Evolutionary conservation across 1,140 invertebrate genomes (phyloP).

Genomic region (Brachionus plicatilis): DNA sequence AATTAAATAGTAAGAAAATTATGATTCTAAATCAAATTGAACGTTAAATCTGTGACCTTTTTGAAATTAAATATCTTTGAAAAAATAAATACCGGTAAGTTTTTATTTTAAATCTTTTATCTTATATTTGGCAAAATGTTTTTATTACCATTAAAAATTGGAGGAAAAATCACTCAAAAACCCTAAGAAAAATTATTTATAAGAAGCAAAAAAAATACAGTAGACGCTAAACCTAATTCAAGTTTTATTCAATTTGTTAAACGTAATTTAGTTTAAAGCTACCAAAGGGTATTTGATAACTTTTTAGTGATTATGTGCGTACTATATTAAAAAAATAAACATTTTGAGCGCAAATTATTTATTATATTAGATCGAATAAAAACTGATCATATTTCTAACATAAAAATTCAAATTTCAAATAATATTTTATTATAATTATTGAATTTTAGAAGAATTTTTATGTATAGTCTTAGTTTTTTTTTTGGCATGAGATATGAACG

Average conservation of each 20-base stretch:
- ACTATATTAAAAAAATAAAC: not conserved
- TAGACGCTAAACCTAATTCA: not conserved
- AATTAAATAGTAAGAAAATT: not conserved
- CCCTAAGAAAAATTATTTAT: not conserved
- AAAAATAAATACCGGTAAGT: not conserved
- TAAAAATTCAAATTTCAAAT: slow-evolving; percentile 14
- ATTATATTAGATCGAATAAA: not conserved
- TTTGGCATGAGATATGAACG: not conserved
- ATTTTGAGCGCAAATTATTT: not conserved
- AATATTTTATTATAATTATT: slow-evolving; percentile 32
- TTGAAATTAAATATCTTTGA: not conserved
- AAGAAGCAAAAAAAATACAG: not conserved
- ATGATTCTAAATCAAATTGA: not conserved
- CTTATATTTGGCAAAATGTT: not conserved
- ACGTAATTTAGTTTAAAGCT: not conserved
- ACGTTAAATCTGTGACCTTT: not conserved
- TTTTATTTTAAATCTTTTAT: not conserved
- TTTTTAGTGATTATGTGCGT: not conserved
- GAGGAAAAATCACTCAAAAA: not conserved
- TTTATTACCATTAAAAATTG: not conserved
- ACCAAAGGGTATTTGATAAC: not conserved
- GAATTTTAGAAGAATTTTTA: not conserved
- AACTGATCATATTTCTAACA: slow-evolving; percentile 5
- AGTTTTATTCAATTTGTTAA: no score
- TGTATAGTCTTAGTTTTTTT: not conserved